phyloP scores from a whole-genome alignment of 2,797 vertebrate species.

The Podarcis siculus region DNA sequence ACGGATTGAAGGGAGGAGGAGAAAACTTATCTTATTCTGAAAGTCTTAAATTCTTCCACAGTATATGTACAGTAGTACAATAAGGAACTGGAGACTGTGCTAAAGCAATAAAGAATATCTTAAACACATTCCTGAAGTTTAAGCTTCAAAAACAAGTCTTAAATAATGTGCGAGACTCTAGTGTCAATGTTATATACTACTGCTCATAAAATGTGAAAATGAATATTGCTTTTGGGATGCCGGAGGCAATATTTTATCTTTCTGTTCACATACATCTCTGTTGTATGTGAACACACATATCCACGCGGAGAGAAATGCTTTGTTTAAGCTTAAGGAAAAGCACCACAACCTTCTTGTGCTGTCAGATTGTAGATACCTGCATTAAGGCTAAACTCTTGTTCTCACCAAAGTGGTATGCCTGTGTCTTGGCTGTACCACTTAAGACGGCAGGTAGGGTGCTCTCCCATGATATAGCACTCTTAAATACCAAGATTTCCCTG shows the following conservation, averaged over 20 bases:
- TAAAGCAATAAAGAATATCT: background rate
- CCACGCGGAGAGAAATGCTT: slow-evolving; percentile 20
- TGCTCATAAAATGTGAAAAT: slow-evolving; percentile 3
- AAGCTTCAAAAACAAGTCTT: background rate
- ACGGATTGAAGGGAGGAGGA: background rate
- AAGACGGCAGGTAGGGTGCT: background rate
- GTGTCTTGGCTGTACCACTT: background rate
- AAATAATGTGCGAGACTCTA: slow-evolving; percentile 20
- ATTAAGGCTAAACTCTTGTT: background rate
- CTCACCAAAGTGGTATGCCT: background rate
- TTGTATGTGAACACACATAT: background rate
- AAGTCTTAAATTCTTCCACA: slow-evolving; percentile 12
- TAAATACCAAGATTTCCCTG: background rate
- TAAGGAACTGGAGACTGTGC: background rate
- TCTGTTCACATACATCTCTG: slow-evolving; percentile 18
- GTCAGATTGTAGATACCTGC: slow-evolving; percentile 19
- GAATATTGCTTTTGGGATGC: slow-evolving; percentile 13
- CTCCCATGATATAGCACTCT: background rate
- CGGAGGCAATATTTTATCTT: slow-evolving; percentile 22
- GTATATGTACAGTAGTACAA: background rate
- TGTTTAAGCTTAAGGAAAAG: slow-evolving; percentile 43
- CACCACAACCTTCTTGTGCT: slow-evolving; percentile 29
- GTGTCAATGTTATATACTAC: background rate
- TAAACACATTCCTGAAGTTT: background rate
- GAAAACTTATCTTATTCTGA: background rate